phyloP scores from a whole-genome alignment of 2,113 vertebrate species.

The Crocuta crocuta region DNA sequence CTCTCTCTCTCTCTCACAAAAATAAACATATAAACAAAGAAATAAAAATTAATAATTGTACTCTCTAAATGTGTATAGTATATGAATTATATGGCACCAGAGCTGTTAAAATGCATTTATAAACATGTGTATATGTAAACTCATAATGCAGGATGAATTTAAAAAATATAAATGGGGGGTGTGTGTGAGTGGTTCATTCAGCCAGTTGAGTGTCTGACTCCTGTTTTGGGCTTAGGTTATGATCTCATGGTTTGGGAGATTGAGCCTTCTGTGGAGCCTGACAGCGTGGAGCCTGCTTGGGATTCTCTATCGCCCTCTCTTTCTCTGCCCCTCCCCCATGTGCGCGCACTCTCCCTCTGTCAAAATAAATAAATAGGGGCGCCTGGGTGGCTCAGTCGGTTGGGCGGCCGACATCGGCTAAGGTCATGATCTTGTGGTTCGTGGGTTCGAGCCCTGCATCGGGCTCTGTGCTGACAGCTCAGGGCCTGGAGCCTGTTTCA shows the following conservation, averaged over 20 bases:
- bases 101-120: neutral
- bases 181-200: neutral
- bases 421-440: no score
- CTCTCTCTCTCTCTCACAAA: neutral
- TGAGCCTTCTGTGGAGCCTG: neutral
- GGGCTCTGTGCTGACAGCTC: no score
- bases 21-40: no score
- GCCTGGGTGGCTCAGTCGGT: no score
- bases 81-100: neutral
- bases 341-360: neutral
- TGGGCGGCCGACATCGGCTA: rapidly evolving
- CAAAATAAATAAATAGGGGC: neutral
- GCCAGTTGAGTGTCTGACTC: neutral
- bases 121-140: neutral
- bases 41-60: neutral
- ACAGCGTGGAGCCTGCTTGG: neutral
- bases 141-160: neutral
- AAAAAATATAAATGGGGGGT: no score
- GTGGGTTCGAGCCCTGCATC: no score
- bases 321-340: neutral
- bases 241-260: neutral
- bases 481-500: no score
- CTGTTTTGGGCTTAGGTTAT: neutral
- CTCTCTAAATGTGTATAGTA: neutral
- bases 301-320: neutral